Evolutionary conservation across 2,113 vertebrate species (phyloP).

Genomic region (Cromileptes altivelis): DNA sequence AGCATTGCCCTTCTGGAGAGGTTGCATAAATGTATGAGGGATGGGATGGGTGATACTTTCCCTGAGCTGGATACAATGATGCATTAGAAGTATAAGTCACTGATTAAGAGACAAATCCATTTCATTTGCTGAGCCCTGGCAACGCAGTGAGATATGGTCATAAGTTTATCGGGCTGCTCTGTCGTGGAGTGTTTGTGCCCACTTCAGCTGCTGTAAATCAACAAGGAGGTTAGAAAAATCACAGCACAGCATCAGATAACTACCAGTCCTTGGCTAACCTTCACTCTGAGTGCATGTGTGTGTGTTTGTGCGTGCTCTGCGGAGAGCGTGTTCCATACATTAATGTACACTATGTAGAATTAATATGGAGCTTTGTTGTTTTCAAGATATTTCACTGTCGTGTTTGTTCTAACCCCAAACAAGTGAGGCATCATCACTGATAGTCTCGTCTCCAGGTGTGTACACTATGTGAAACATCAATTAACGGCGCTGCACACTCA

Average conservation of each 20-base stretch:
- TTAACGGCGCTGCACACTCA: conserved; percentile 8
- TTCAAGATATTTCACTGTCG: conserved; percentile 22
- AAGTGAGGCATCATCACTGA: background rate
- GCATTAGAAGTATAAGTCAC: conserved; percentile 45
- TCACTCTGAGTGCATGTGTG: conserved; percentile 37
- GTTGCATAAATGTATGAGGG: conserved; percentile 40
- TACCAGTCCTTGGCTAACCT: conserved; percentile 70
- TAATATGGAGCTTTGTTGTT: conserved; percentile 12
- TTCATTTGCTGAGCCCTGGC: conserved; percentile 54
- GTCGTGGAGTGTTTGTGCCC: conserved; percentile 42
- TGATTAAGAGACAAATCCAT: conserved; percentile 71
- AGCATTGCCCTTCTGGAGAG: conserved; percentile 16
- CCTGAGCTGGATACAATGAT: conserved; percentile 37
- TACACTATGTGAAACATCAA: background rate
- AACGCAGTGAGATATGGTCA: conserved; percentile 43
- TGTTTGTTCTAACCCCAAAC: background rate
- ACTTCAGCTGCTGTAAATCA: conserved; percentile 72
- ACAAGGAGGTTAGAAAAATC: conserved; percentile 57
- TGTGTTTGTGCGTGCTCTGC: background rate
- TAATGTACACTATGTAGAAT: conserved; percentile 1
- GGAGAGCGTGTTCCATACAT: background rate
- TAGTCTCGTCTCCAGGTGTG: background rate
- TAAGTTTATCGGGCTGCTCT: conserved; percentile 46
- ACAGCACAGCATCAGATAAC: conserved; percentile 66
- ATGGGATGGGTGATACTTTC: conserved; percentile 40